Base-by-base conservation (phyloP, 2,113 vertebrate species). In the Propithecus coquereli region DNA sequence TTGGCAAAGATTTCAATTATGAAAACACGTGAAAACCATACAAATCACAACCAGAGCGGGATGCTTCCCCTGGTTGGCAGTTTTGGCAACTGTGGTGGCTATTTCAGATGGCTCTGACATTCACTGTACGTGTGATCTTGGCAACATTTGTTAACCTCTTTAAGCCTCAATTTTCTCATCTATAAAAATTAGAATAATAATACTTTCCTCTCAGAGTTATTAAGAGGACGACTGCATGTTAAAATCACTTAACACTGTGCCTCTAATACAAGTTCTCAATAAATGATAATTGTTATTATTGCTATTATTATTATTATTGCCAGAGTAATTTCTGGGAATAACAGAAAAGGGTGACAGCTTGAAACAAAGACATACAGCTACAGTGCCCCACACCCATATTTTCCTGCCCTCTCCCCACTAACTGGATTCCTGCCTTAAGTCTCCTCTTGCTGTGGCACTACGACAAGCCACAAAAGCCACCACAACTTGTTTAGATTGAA, bases 131-230 rank as follows among this genome's bases (percentile, higher is more conserved):
- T 20, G 0, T 8, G 59, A 43, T 59, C 52, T 71, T 47, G 57
- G 85, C 32, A 30, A n/a, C 8, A 9, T 43, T 12, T 84, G 18
- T 43, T 40, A 37, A 30, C 1, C 32, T 87, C 37, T n/a, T 47
- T 71, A 47, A 81, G 20, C 27, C 65, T 89, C 54, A 43, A 6
- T 47, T 59, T 86, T 59, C 86, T 82, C 47, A 61, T 47, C 83
- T 77, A 2, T 23, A 59, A 94, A 45, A 68, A 68, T 59, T 47
- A 95, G 79, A 52, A 52, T 63, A 90, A 63, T 32, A 91, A 57
- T 32, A 34, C 30, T 86, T 76, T 90, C 34, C 27, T 66, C 32
- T 91, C 32, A 40, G 65, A 7, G 4, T 68, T 85, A 45, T 54
- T 80, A 40, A 90, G 45, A 91, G 70, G 27, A 57, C 8, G 71